Evolutionary conservation across 1,140 invertebrate genomes (phyloP).

Genomic region (Drosophila azteca): DNA sequence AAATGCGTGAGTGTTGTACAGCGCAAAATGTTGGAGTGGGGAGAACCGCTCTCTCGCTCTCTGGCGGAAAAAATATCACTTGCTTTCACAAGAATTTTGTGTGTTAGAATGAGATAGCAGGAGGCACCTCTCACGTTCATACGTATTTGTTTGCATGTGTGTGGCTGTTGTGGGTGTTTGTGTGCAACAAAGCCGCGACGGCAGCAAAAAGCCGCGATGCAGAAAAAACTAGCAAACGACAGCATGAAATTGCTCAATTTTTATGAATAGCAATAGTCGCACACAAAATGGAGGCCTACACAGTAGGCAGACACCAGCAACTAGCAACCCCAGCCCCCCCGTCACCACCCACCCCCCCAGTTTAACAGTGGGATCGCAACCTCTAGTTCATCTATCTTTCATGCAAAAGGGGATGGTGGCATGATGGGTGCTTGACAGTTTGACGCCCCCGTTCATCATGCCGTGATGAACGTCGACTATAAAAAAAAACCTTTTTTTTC

Average conservation of each 20-base stretch:
- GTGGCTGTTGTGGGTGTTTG: background rate
- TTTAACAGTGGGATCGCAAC: background rate
- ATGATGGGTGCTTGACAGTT: slow-evolving; percentile 65
- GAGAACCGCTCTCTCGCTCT: no score
- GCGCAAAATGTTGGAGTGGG: slow-evolving; percentile 24
- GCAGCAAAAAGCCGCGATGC: slow-evolving; percentile 16
- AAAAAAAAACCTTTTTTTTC: slow-evolving; percentile 44
- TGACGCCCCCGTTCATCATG: slow-evolving; percentile 76
- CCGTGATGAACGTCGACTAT: slow-evolving; percentile 68
- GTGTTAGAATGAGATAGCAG: slow-evolving; percentile 2
- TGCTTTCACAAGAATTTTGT: slow-evolving; percentile 68
- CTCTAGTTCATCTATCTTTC: slow-evolving; percentile 72
- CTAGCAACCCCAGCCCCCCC: background rate
- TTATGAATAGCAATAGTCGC: slow-evolving; percentile 74
- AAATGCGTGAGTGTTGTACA: slow-evolving; percentile 1
- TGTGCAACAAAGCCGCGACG: slow-evolving; percentile 32
- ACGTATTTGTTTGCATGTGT: no score
- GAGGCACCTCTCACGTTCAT: no score
- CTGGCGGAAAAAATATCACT: slow-evolving; percentile 76
- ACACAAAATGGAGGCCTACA: slow-evolving; percentile 48
- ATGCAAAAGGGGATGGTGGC: slow-evolving; percentile 19
- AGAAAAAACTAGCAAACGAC: slow-evolving; percentile 67
- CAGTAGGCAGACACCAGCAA: background rate
- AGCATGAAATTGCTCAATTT: slow-evolving; percentile 73
- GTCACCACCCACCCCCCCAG: slow-evolving; percentile 1